Evolutionary conservation across 2,113 vertebrate genomes (phyloP).

Genomic region (Varanus komodoensis): DNA sequence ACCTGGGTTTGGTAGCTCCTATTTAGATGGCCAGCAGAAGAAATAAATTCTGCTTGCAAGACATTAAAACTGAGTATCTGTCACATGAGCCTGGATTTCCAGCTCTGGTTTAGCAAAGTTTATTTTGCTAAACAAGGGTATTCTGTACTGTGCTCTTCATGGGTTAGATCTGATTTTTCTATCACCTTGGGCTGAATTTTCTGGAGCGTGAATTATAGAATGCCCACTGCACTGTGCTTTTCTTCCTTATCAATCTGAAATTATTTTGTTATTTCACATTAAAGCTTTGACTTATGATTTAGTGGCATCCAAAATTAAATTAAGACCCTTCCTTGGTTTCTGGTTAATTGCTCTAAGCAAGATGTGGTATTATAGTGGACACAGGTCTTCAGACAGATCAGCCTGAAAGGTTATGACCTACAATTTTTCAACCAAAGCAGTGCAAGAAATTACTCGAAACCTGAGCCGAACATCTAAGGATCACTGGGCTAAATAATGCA

Average conservation of each 20-base stretch:
- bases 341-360: slow-evolving; percentile 72
- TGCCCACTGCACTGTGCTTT: background rate
- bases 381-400: slow-evolving; percentile 69
- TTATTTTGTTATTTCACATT: slow-evolving; percentile 49
- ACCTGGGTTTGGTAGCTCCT: background rate
- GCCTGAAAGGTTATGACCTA: slow-evolving; percentile 62
- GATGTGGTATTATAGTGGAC: slow-evolving; percentile 62
- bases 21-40: background rate
- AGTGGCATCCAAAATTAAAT: slow-evolving; percentile 66
- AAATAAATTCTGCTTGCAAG: background rate
- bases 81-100: background rate
- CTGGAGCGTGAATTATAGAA: accelerated
- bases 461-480: slow-evolving; percentile 80
- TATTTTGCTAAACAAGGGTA: background rate
- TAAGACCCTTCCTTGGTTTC: slow-evolving; percentile 38
- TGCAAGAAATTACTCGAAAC: slow-evolving; percentile 80
- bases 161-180: background rate
- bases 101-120: background rate
- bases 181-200: background rate
- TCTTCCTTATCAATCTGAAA: background rate
- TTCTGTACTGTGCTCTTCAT: background rate
- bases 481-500: slow-evolving; percentile 71
- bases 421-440: slow-evolving; percentile 64
- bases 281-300: slow-evolving; percentile 56
- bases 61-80: background rate